Percentiles rank a stretch among this genome's conserved stretches.
Evolutionary conservation across 2,113 vertebrate species (phyloP).

Genomic region (Zapornia atra): DNA sequence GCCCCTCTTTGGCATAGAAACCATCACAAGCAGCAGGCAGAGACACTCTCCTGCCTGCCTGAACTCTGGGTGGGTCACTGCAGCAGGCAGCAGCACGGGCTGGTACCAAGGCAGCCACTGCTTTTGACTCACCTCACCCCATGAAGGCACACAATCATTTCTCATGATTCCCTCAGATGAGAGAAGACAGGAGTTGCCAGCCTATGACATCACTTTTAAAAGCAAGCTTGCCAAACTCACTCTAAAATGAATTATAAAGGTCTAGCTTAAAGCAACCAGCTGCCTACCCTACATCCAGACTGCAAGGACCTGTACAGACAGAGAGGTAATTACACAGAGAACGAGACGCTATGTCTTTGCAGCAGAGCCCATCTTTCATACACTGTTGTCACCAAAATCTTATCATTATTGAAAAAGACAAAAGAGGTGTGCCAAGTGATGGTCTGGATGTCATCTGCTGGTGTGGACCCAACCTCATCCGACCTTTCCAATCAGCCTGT

Average conservation of each 20-base stretch:
- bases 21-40: background rate
- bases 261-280: background rate
- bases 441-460: background rate
- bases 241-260: background rate
- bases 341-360: background rate
- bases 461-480: background rate
- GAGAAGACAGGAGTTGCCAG: background rate
- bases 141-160: fast-evolving
- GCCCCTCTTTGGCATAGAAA: background rate
- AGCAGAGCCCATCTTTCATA: background rate
- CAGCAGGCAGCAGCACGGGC: background rate
- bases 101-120: background rate
- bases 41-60: background rate
- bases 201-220: background rate
- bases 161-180: background rate
- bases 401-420: background rate
- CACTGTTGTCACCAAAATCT: background rate
- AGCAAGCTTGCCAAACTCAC: background rate
- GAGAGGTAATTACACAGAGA: background rate
- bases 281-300: background rate
- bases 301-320: background rate
- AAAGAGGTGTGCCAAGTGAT: background rate
- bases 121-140: background rate
- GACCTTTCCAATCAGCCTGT: background rate
- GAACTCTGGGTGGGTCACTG: background rate